These are phyloP conservation scores for Oryzias melastigma DNA, from an alignment of 2,113 vertebrate species.

Conservation along the genomic window DNA sequence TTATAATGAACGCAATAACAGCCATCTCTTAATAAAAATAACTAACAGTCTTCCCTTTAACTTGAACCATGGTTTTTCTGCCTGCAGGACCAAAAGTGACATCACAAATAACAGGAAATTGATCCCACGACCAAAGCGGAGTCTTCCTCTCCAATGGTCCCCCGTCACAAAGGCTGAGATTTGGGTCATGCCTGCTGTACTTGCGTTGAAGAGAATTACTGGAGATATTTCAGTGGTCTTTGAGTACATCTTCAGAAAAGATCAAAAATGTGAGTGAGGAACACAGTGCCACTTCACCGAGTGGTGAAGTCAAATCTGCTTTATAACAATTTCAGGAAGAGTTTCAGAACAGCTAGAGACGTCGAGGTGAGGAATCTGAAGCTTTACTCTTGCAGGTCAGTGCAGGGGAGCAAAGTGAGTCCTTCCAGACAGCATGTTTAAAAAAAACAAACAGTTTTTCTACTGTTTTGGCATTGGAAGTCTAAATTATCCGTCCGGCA, in stretches of 20 bases:
- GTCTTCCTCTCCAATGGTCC: slow-evolving; percentile 41
- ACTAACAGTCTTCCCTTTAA: background rate
- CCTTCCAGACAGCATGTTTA: slow-evolving; percentile 21
- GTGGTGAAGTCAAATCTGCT: slow-evolving; percentile 7
- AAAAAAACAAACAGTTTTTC: slow-evolving; percentile 3
- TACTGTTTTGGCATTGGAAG: slow-evolving; percentile 11
- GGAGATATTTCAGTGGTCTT: background rate
- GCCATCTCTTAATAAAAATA: background rate
- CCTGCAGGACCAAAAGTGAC: slow-evolving; percentile 8
- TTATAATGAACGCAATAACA: background rate
- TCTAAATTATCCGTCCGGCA: background rate
- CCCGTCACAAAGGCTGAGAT: slow-evolving; percentile 13
- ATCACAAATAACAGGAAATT: slow-evolving; percentile 13
- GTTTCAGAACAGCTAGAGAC: slow-evolving; percentile 12
- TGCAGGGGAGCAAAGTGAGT: slow-evolving; percentile 5
- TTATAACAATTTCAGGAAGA: background rate
- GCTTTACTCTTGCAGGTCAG: background rate
- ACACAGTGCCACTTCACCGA: slow-evolving; percentile 10
- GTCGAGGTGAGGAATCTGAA: background rate
- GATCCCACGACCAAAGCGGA: slow-evolving; percentile 20
- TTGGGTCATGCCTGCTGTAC: slow-evolving; percentile 16
- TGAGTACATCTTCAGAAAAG: background rate
- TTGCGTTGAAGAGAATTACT: background rate
- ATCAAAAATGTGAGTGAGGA: slow-evolving; percentile 3
- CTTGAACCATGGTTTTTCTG: background rate